Base-by-base conservation (phyloP, 2,888 invertebrate species). In the Blera fallax region DNA sequence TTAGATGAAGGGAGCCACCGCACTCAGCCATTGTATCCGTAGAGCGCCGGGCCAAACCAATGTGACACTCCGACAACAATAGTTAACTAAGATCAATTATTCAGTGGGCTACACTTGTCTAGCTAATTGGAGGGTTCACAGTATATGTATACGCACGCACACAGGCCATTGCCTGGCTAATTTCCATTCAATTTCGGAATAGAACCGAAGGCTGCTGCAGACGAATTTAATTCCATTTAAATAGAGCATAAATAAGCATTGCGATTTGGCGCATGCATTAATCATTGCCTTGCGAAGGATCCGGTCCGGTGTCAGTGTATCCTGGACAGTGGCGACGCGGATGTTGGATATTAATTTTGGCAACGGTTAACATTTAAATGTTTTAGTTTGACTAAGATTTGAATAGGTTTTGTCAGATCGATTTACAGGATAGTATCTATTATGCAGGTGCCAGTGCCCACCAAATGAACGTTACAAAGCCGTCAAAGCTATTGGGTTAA, bases 41-140 rank as follows among this genome's bases (percentile, higher is more conserved):
- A 70, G 48, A 64, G 24, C 52, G 65, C 40, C 11, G 52, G 10
- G 65, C 54, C 79, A 74, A 80, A 74, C 70, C 84, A 65, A 70
- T 70, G 70, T 76, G 74, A 70, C 74, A 84, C 83, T 48, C 58
- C 79, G 60, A 56, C 74, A 58, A 70, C 84, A 65, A 58, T 70
- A 84, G 80, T 80, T 84, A 84, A 84, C 84, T 84, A 74, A 80
- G 84, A 84, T 84, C 80, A 84, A 84, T 84, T 84, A 84, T 84
- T 76, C 74, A 80, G 64, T 70, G 64, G 74, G 21, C 45, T 76
- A 64, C 79, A 73, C 64, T 69, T 79, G 56, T 70, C 48, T 69
- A 64, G 70, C 80, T 80, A 84, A 84, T 80, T 80, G 69, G 74
- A 52, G 74, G 79, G 48, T 50, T 50, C 64, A 79, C 56, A 58